A percentile compares a stretch with the other conserved stretches of the same genome.
These are phyloP conservation scores for Ophiodon elongatus DNA, from an alignment of 2,113 vertebrate genomes.

Conservation along the genomic window DNA sequence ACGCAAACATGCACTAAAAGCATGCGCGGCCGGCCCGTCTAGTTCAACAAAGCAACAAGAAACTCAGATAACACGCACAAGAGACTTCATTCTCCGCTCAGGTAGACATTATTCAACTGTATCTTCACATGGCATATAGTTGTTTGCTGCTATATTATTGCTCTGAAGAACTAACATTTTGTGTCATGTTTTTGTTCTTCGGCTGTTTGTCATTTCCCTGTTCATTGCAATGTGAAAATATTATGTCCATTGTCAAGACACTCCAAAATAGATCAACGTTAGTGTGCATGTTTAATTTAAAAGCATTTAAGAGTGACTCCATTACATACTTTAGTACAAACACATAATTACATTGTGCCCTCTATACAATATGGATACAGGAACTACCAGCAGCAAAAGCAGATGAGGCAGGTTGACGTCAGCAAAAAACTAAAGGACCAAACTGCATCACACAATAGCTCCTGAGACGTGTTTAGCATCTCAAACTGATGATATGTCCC, in stretches of 20 bases:
- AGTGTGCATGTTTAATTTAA: not conserved
- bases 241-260: not conserved
- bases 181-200: not conserved
- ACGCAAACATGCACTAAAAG: not conserved
- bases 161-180: not conserved
- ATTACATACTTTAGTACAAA: not conserved
- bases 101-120: not conserved
- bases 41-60: not conserved
- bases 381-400: not conserved
- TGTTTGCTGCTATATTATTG: not conserved
- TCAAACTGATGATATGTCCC: not conserved
- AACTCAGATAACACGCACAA: not conserved
- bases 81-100: not conserved
- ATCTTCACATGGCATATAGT: not conserved
- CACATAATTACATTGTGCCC: not conserved
- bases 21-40: not conserved
- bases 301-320: not conserved
- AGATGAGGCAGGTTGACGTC: not conserved
- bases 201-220: not conserved
- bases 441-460: not conserved
- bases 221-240: not conserved
- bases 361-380: not conserved
- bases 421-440: not conserved
- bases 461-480: not conserved
- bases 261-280: not conserved